Conservation (phyloP, 2,888 invertebrate genomes). For the Plebejus melissa region DNA sequence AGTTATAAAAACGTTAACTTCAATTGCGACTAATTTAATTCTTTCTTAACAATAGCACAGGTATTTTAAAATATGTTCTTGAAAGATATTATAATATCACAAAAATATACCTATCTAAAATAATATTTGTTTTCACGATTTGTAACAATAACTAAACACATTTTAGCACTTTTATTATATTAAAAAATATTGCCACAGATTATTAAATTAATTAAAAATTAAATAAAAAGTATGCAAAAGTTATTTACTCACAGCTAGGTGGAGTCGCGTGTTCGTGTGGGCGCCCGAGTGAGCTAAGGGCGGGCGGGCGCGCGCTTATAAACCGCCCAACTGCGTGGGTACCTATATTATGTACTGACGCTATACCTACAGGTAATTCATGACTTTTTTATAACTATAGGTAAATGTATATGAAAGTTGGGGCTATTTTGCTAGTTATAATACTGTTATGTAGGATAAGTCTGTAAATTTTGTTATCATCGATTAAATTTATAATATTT, state of each 20-base stretch:
- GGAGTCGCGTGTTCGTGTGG: constrained; percentile 41
- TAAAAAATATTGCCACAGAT: background rate
- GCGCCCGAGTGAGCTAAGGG: constrained; percentile 57
- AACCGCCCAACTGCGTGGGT: constrained; percentile 44
- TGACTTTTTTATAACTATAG: constrained; percentile 30
- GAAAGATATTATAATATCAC: background rate
- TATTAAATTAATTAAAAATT: constrained; percentile 13
- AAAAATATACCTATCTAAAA: background rate
- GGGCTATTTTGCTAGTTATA: too few species aligned
- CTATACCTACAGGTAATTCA: background rate
- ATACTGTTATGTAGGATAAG: background rate
- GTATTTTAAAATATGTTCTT: background rate
- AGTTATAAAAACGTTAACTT: background rate
- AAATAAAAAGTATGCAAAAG: background rate
- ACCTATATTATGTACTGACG: background rate
- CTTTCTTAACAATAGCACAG: background rate
- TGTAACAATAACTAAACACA: background rate
- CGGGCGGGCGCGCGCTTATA: constrained; percentile 64
- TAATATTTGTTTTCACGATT: background rate
- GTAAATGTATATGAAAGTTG: background rate
- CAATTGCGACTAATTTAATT: background rate
- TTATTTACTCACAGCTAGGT: constrained; percentile 28
- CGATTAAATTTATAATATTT: too few species aligned
- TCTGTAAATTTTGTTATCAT: too few species aligned
- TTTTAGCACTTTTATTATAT: background rate